Percentiles rank a stretch among this genome's conserved stretches.
Evolutionary conservation across 2,888 invertebrate genomes (phyloP).

Genomic region (Lordiphosa andalusiaca): DNA sequence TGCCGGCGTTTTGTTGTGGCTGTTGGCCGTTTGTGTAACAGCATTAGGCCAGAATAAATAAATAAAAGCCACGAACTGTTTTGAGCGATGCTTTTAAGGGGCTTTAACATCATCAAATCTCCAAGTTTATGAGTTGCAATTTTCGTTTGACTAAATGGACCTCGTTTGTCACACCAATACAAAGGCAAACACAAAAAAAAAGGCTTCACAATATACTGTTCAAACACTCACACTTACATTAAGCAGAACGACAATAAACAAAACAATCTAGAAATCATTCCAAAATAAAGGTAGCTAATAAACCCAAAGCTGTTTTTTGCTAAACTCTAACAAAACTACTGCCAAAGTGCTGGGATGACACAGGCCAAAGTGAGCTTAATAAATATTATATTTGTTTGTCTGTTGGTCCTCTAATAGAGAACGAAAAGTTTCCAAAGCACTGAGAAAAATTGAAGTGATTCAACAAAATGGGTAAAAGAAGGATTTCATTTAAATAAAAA

Average conservation of each 20-base stretch:
- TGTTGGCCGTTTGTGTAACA: constrained; percentile 38
- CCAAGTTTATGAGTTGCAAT: constrained; percentile 62
- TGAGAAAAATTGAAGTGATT: not conserved
- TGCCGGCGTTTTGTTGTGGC: not conserved
- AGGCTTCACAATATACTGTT: not conserved
- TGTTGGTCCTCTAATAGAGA: constrained; percentile 2
- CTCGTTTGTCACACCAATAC: constrained; percentile 12
- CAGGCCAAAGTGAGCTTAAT: not conserved
- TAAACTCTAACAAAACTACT: too few species aligned
- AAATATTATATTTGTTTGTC: constrained; percentile 6
- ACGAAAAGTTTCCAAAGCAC: not conserved
- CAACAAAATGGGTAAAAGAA: too few species aligned
- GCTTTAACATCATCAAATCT: constrained; percentile 40
- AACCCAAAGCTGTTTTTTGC: constrained; percentile 36
- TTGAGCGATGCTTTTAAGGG: constrained; percentile 24
- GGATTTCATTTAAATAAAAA: too few species aligned
- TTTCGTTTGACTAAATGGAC: constrained; percentile 9
- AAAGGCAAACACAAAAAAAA: constrained; percentile 7
- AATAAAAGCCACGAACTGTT: constrained; percentile 37
- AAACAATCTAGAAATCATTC: constrained; percentile 39
- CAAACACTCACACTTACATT: constrained; percentile 35
- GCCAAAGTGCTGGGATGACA: too few species aligned
- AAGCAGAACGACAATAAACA: constrained; percentile 48
- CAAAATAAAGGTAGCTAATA: constrained; percentile 56
- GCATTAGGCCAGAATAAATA: constrained; percentile 60